These are phyloP conservation scores for Operophtera brumata DNA, from an alignment of 2,888 invertebrate genomes.

Conservation along the genomic window DNA sequence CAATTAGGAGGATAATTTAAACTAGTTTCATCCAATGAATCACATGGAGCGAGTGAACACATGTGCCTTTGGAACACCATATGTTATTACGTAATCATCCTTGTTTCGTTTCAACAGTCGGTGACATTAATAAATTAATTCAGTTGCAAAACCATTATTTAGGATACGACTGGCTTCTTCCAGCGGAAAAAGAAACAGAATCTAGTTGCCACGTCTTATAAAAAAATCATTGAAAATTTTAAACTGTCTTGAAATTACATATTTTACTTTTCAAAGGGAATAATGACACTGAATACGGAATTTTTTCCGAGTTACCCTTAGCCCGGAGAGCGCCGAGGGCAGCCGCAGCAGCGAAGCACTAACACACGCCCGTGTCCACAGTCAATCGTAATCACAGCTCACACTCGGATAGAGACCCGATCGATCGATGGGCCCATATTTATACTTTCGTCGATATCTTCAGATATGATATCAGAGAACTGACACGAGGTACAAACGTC, in stretches of 20 bases:
- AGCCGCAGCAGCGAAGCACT: slow-evolving; percentile 40
- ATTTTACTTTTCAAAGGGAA: background rate
- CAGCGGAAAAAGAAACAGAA: background rate
- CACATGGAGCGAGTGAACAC: slow-evolving; percentile 55
- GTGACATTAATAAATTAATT: slow-evolving; percentile 52
- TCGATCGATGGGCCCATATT: slow-evolving; percentile 80
- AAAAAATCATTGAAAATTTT: background rate
- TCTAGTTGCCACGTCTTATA: background rate
- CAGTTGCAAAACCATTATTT: slow-evolving; percentile 34
- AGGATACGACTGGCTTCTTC: background rate
- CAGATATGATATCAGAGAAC: slow-evolving; percentile 74
- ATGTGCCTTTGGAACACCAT: slow-evolving; percentile 66
- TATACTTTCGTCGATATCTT: slow-evolving; percentile 79
- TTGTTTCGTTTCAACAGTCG: slow-evolving; percentile 45
- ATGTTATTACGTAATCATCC: slow-evolving; percentile 68
- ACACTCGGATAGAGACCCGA: slow-evolving; percentile 76
- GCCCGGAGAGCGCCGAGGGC: slow-evolving; percentile 29
- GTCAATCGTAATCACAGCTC: slow-evolving; percentile 66
- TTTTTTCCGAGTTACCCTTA: slow-evolving; percentile 27
- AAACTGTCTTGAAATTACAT: background rate
- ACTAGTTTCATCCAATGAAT: slow-evolving; percentile 38
- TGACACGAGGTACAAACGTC: slow-evolving; percentile 72
- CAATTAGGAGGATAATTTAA: slow-evolving; percentile 51
- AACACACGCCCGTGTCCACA: slow-evolving; percentile 45
- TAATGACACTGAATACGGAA: slow-evolving; percentile 16